These are phyloP conservation scores for Aleiodes alternator DNA, from an alignment of 2,888 invertebrate species.

Conservation along the genomic window DNA sequence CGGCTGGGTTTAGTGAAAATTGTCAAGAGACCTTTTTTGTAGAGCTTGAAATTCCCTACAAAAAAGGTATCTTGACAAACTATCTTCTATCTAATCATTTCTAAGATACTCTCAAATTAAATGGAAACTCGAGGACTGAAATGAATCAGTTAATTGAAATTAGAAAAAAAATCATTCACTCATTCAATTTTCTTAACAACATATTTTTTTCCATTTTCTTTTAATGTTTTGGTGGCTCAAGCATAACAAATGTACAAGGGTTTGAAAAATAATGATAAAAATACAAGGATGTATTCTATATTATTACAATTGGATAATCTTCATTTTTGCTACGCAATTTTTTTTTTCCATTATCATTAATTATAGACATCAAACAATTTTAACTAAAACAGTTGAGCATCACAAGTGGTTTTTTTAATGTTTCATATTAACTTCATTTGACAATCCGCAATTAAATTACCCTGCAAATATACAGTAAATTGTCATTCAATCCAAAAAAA, in stretches of 20 bases:
- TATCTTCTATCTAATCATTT: no score
- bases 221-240: constrained; percentile 18
- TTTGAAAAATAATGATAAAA: constrained; percentile 36
- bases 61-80: no score
- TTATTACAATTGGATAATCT: constrained; percentile 23
- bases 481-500: constrained; percentile 14
- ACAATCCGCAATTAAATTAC: constrained; percentile 39
- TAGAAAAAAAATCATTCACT: neutral
- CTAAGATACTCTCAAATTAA: no score
- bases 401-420: constrained; percentile 47
- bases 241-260: constrained; percentile 29
- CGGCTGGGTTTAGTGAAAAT: no score
- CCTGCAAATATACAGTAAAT: constrained; percentile 34
- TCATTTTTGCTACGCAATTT: constrained; percentile 30
- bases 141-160: neutral
- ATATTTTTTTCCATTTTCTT: constrained; percentile 1
- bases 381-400: constrained; percentile 56
- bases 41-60: no score
- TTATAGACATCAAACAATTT: constrained; percentile 53
- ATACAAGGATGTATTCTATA: constrained; percentile 37
- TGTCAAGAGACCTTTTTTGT: no score
- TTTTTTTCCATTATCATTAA: constrained; percentile 9
- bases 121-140: no score
- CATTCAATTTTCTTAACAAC: neutral
- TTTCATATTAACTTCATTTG: constrained; percentile 44